Evolutionary conservation across 2,113 vertebrate species (phyloP).

Genomic region (Microtus montanus): DNA sequence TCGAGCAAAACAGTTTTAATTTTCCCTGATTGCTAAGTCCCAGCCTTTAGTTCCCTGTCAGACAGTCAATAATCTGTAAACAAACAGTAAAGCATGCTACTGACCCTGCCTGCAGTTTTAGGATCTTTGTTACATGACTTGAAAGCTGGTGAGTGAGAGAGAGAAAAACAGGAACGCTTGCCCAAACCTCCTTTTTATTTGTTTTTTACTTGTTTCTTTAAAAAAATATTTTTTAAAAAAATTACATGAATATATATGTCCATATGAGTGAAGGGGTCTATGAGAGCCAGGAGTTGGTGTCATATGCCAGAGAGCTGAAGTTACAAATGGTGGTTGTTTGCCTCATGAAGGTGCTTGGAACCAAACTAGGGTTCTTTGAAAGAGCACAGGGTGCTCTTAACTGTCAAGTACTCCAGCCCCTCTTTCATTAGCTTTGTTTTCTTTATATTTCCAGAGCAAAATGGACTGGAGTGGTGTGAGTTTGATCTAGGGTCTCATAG

Average conservation of each 20-base stretch:
- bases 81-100: conserved; percentile 24
- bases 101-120: neutral
- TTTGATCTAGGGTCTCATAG: too few relatives aligned
- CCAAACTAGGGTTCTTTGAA: too few relatives aligned
- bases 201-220: neutral
- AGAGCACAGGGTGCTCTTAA: neutral
- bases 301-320: too few relatives aligned
- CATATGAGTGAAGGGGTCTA: neutral
- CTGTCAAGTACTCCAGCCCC: neutral
- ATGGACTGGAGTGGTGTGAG: rapidly evolving
- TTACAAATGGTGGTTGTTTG: neutral
- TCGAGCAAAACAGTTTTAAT: conserved; percentile 50
- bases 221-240: neutral
- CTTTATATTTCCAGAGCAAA: neutral
- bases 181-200: neutral
- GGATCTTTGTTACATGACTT: neutral
- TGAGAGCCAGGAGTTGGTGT: too few relatives aligned
- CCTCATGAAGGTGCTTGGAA: neutral
- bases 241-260: neutral
- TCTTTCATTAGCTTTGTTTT: neutral
- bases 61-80: conserved; percentile 57
- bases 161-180: neutral
- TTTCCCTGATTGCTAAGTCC: conserved; percentile 37
- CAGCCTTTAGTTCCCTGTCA: conserved; percentile 37
- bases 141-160: neutral